phyloP scores from a whole-genome alignment of 2,888 invertebrate genomes.

The Cataglyphis altisquamis region DNA sequence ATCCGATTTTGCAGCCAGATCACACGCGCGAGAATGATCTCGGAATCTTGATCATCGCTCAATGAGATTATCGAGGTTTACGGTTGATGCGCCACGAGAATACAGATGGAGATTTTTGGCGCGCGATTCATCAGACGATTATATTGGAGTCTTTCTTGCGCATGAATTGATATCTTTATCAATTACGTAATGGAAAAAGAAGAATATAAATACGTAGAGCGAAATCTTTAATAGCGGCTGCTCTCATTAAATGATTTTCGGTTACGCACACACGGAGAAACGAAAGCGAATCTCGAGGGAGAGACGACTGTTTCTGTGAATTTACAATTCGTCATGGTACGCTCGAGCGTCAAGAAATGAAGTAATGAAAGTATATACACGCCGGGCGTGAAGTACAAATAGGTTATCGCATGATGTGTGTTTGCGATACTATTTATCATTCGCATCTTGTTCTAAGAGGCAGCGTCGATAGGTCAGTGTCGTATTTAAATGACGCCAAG shows the following conservation, averaged over 20 bases:
- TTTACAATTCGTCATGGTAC: conserved; percentile 31
- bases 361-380: conserved; percentile 34
- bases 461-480: conserved; percentile 66
- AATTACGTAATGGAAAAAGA: neutral
- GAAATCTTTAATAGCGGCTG: neutral
- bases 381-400: conserved; percentile 26
- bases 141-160: neutral
- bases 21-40: conserved; percentile 71
- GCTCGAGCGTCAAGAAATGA: neutral
- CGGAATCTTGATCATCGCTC: conserved; percentile 72
- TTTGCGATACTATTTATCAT: conserved; percentile 56
- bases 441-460: conserved; percentile 57
- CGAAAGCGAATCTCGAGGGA: neutral
- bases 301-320: neutral
- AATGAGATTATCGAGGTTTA: conserved; percentile 73
- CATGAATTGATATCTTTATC: neutral
- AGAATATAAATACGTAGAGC: neutral
- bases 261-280: neutral
- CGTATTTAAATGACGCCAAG: conserved; percentile 66
- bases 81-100: conserved; percentile 62
- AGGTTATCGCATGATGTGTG: conserved; percentile 41
- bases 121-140: conserved; percentile 1
- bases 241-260: neutral
- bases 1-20: conserved; percentile 65
- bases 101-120: conserved; percentile 53